These are phyloP conservation scores for Diaprepes abbreviatus DNA, from an alignment of 2,888 invertebrate species.

Conservation along the genomic window DNA sequence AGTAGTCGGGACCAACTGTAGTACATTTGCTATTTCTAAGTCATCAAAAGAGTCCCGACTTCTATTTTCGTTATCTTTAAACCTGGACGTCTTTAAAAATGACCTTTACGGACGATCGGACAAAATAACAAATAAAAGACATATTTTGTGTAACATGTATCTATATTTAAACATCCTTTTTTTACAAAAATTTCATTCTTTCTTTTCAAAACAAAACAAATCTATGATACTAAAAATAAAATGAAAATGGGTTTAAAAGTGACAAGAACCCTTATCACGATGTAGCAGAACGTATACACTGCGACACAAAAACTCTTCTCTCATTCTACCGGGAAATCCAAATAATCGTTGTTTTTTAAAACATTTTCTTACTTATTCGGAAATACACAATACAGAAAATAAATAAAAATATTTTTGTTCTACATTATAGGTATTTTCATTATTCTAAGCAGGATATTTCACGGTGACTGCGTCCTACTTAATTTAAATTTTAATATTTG, in stretches of 20 bases:
- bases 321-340: slow-evolving; percentile 8
- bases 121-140: slow-evolving; percentile 22
- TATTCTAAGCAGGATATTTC: too few species aligned
- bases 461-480: too few species aligned
- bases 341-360: background rate
- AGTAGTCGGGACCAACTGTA: too few species aligned
- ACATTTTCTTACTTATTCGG: too few species aligned
- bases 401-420: background rate
- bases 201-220: slow-evolving; percentile 58
- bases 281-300: slow-evolving; percentile 39
- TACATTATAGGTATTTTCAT: background rate
- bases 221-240: slow-evolving; percentile 55
- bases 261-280: slow-evolving; percentile 69
- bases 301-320: slow-evolving; percentile 6
- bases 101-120: too few species aligned
- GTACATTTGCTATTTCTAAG: too few species aligned
- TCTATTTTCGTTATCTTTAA: too few species aligned
- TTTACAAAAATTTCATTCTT: slow-evolving; percentile 54
- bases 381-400: background rate
- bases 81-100: too few species aligned
- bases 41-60: too few species aligned
- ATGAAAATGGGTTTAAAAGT: slow-evolving; percentile 58
- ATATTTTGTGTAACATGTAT: slow-evolving; percentile 42
- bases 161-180: slow-evolving; percentile 47
- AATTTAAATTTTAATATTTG: too few species aligned